Percentiles rank a stretch among this genome's conserved stretches.
phyloP scores from a whole-genome alignment of 1,140 invertebrate genomes.

The Anadara kagoshimensis region DNA sequence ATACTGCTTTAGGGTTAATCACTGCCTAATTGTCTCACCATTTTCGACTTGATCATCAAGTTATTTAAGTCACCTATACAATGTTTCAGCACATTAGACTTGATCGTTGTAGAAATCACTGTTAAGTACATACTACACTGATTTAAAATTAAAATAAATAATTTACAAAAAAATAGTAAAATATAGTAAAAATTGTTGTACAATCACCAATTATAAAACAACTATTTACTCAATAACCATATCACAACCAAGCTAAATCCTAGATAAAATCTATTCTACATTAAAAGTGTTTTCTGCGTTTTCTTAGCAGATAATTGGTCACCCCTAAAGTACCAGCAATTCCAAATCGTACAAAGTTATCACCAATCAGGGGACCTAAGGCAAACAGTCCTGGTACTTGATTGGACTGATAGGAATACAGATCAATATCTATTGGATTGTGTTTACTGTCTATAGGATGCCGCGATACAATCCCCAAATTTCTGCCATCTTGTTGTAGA shows the following conservation, averaged over 20 bases:
- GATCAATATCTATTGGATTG: constrained; percentile 87
- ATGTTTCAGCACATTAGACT: too few relatives aligned
- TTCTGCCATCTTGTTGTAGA: constrained; percentile 67
- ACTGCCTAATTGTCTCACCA: too few relatives aligned
- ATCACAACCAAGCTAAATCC: not conserved
- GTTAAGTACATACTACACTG: too few relatives aligned
- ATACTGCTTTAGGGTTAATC: too few relatives aligned
- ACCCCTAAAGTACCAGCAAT: constrained; percentile 67
- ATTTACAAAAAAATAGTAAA: too few relatives aligned
- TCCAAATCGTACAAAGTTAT: constrained; percentile 90
- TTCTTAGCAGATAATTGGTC: constrained; percentile 49
- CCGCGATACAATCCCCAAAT: constrained; percentile 80
- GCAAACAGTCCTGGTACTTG: constrained; percentile 86
- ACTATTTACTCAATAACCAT: not conserved
- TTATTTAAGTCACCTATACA: too few relatives aligned
- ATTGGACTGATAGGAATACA: constrained; percentile 82
- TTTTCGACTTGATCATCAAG: too few relatives aligned
- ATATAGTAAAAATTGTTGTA: too few relatives aligned
- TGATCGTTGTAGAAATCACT: too few relatives aligned
- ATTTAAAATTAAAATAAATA: too few relatives aligned
- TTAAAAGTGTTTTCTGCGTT: constrained; percentile 15
- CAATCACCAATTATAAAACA: not conserved
- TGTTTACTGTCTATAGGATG: constrained; percentile 83
- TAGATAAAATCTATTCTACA: not conserved
- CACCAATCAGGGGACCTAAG: constrained; percentile 88